Evolutionary conservation across 2,797 vertebrate genomes (phyloP).

Genomic region (Danio choprae): DNA sequence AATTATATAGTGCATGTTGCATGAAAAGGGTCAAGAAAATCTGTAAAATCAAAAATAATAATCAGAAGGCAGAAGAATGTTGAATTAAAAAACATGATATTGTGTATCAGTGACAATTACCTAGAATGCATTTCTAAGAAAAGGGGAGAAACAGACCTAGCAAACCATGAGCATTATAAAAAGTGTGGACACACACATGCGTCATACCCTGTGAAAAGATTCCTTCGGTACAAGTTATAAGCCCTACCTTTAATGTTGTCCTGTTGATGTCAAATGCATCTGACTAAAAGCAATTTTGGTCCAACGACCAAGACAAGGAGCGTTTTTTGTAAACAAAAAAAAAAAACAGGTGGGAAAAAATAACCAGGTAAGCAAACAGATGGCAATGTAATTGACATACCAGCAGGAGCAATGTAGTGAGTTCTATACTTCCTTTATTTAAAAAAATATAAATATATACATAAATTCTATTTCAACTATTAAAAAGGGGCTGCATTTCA

Average conservation of each 20-base stretch:
- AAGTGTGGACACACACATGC: conserved; percentile 80
- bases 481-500: conserved; percentile 88
- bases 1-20: conserved; percentile 98
- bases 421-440: conserved; percentile 89
- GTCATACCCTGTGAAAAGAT: conserved; percentile 84
- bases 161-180: conserved; percentile 80
- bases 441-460: conserved; percentile 90
- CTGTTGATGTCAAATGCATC: conserved; percentile 80
- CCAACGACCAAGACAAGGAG: conserved; percentile 59
- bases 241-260: conserved; percentile 83
- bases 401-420: conserved; percentile 86
- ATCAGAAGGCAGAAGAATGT: conserved; percentile 49
- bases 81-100: conserved; percentile 77
- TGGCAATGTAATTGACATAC: conserved; percentile 86
- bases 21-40: conserved; percentile 80
- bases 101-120: conserved; percentile 75
- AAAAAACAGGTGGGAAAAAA: conserved; percentile 67
- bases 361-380: conserved; percentile 77
- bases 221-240: conserved; percentile 84
- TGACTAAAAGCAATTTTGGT: conserved; percentile 78
- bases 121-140: conserved; percentile 67
- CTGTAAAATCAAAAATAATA: conserved; percentile 72
- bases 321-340: not conserved
- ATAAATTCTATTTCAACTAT: conserved; percentile 90
- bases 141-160: conserved; percentile 79